Percentiles rank a stretch among this genome's conserved stretches.
Conservation (phyloP, 2,113 vertebrate genomes). For the Pardalotus punctatus region DNA sequence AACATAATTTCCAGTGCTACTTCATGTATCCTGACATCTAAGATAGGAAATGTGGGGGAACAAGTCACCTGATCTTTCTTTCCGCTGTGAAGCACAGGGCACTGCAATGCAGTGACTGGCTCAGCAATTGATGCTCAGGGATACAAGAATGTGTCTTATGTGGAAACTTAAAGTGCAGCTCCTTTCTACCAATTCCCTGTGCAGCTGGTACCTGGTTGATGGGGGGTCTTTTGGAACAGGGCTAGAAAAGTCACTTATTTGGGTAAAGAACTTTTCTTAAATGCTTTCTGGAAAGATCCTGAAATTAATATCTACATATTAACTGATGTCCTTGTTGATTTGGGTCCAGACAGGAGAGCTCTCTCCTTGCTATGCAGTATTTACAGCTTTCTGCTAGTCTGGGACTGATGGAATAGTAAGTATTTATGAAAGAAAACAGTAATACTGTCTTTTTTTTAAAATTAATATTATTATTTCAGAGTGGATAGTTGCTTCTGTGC, state of each 20-base stretch:
- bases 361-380: background rate
- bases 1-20: background rate
- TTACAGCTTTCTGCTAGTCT: background rate
- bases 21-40: background rate
- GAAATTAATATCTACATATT: background rate
- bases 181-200: background rate
- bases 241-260: background rate
- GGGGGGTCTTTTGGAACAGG: background rate
- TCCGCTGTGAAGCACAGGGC: background rate
- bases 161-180: background rate
- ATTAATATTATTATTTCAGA: background rate
- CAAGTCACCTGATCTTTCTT: too few species aligned
- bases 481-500: background rate
- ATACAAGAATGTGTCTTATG: background rate
- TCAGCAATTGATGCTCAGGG: background rate
- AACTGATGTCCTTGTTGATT: background rate
- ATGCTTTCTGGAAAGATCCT: background rate
- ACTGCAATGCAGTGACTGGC: background rate
- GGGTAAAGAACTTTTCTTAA: background rate
- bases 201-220: background rate
- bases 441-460: background rate
- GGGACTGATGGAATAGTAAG: background rate
- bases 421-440: background rate
- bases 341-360: background rate
- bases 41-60: too few species aligned